A percentile compares a stretch with the other conserved stretches of the same genome.
Evolutionary conservation across 2,113 vertebrate genomes (phyloP).

Genomic region (Coptodon rendalli): DNA sequence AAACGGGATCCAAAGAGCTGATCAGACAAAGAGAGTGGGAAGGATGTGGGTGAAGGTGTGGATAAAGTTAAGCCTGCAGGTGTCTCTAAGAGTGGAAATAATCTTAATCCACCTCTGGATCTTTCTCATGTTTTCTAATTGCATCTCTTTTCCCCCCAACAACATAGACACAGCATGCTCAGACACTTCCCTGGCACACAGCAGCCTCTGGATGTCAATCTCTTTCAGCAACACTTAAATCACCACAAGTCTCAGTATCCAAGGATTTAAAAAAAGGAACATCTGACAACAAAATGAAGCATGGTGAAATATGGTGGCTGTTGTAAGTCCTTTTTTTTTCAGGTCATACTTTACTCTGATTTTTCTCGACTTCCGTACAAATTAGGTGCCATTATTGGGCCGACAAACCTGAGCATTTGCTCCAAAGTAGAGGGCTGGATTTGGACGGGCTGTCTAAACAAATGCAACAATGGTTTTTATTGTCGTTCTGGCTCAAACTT

Average conservation of each 20-base stretch:
- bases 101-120: not conserved
- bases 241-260: not conserved
- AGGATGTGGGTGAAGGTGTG: not conserved
- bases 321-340: not conserved
- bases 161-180: not conserved
- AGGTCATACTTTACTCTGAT: conserved; percentile 12
- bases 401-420: not conserved
- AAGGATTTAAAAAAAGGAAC: not conserved
- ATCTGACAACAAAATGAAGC: conserved; percentile 23
- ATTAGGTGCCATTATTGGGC: conserved; percentile 46
- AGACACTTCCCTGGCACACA: conserved; percentile 35
- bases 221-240: conserved; percentile 32
- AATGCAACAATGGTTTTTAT: conserved; percentile 64
- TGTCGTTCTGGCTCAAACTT: conserved; percentile 40
- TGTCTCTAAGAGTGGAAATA: not conserved
- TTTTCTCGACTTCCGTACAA: conserved; percentile 48
- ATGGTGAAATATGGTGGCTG: not conserved
- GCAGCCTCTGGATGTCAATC: conserved; percentile 11
- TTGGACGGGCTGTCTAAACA: conserved; percentile 52
- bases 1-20: conserved; percentile 20
- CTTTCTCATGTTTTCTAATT: conserved; percentile 33
- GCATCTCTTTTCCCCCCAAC: not conserved
- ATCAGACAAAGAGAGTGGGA: not conserved
- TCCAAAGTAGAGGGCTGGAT: conserved; percentile 11
- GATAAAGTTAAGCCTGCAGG: not conserved